Evolutionary conservation across 1,140 invertebrate species (phyloP).

Genomic region (Streblospio benedicti): DNA sequence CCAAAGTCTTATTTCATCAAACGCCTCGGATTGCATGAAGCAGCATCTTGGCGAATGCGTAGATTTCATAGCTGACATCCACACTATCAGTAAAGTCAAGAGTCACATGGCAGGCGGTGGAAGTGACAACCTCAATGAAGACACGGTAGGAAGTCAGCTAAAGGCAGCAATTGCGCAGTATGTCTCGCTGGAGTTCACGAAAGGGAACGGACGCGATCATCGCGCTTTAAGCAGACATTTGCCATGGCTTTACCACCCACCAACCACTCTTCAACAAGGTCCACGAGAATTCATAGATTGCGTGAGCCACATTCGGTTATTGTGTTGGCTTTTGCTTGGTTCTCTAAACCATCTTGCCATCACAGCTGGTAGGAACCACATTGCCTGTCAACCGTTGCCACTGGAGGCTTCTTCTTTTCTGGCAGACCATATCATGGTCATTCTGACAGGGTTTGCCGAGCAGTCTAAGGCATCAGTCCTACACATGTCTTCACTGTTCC

Average conservation of each 20-base stretch:
- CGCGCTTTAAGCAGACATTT: constrained; percentile 72
- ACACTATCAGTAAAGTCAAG: constrained; percentile 93
- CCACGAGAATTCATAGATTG: constrained; percentile 92
- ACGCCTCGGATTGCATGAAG: constrained; percentile 83
- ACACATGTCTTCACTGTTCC: constrained; percentile 77
- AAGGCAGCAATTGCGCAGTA: constrained; percentile 93
- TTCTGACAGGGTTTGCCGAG: constrained; percentile 91
- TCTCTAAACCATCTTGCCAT: constrained; percentile 80
- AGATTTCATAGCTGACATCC: constrained; percentile 92
- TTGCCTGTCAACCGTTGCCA: constrained; percentile 76
- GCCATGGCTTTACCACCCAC: constrained; percentile 84
- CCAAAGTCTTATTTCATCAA: constrained; percentile 58
- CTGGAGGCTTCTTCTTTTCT: constrained; percentile 91
- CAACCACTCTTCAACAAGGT: constrained; percentile 74
- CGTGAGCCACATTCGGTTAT: constrained; percentile 81
- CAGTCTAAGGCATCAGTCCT: constrained; percentile 73
- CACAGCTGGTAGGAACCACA: constrained; percentile 38
- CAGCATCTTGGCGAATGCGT: constrained; percentile 86
- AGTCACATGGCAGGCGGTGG: constrained; percentile 63
- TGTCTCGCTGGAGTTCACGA: constrained; percentile 82
- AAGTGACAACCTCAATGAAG: constrained; percentile 63
- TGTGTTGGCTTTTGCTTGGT: constrained; percentile 92
- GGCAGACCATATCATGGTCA: constrained; percentile 88
- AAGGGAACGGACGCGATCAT: constrained; percentile 70
- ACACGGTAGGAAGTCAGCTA: constrained; percentile 86